Percentiles rank a stretch among this genome's conserved stretches.
Conservation (phyloP, 1,140 invertebrate species). For the Aleiodes sp. region DNA sequence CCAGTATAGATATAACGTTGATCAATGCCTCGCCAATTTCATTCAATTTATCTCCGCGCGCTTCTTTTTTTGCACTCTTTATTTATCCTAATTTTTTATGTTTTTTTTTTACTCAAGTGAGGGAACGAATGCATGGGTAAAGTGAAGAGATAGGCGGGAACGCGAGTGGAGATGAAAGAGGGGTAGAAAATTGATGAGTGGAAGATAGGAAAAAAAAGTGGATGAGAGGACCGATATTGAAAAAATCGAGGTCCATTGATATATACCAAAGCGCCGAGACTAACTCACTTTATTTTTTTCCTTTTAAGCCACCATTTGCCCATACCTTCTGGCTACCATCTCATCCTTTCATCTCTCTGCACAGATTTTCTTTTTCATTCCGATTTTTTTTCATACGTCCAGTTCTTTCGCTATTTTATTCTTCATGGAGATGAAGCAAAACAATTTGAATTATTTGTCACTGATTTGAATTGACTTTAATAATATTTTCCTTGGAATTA, state of each 20-base stretch:
- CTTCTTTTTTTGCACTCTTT: conserved; percentile 41
- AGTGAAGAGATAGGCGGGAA: not conserved
- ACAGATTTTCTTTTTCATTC: not conserved
- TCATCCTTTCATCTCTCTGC: conserved; percentile 25
- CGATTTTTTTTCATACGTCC: too few species aligned
- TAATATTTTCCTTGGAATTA: too few species aligned
- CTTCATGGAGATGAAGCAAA: too few species aligned
- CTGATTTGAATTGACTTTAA: too few species aligned
- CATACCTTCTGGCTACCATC: conserved; percentile 28
- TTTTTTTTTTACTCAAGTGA: conserved; percentile 6
- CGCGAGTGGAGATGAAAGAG: conserved; percentile 20
- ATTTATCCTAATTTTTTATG: conserved; percentile 8
- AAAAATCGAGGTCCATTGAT: conserved; percentile 57
- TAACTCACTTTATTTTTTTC: conserved; percentile 37
- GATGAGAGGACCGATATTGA: conserved; percentile 55
- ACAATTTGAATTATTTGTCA: too few species aligned
- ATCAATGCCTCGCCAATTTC: not conserved
- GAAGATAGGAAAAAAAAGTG: conserved; percentile 37
- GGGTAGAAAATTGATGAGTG: conserved; percentile 39
- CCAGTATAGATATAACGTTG: not conserved
- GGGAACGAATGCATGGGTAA: conserved; percentile 1
- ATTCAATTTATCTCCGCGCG: conserved; percentile 11
- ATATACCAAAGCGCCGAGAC: conserved; percentile 34
- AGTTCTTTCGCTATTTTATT: too few species aligned
- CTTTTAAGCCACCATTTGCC: conserved; percentile 9